Percentiles rank a stretch among this genome's conserved stretches.
Evolutionary conservation across 1,140 invertebrate species (phyloP).

Genomic region (Zaprionus gabonicus): DNA sequence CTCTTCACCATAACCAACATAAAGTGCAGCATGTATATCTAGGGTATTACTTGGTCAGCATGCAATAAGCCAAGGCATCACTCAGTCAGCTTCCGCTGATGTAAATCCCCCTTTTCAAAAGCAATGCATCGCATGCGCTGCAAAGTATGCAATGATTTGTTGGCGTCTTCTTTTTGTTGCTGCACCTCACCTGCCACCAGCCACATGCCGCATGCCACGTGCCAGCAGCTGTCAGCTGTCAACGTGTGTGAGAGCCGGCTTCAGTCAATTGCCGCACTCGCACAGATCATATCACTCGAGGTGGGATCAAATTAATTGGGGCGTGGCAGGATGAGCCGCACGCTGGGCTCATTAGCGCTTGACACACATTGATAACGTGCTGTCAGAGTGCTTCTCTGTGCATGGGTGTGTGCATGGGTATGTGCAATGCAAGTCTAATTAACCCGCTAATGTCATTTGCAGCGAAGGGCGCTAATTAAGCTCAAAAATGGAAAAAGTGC

Average conservation of each 20-base stretch:
- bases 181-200: background rate
- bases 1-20: no score
- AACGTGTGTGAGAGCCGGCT: background rate
- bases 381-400: background rate
- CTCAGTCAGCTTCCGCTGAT: background rate
- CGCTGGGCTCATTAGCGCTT: slow-evolving; percentile 62
- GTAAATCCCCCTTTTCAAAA: background rate
- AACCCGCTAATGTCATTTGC: slow-evolving; percentile 77
- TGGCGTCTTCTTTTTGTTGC: background rate
- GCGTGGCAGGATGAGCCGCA: slow-evolving; percentile 11
- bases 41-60: background rate
- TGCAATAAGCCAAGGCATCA: background rate
- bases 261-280: slow-evolving; percentile 19
- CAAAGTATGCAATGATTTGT: slow-evolving; percentile 5
- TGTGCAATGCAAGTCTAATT: slow-evolving; percentile 61
- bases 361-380: slow-evolving; percentile 65
- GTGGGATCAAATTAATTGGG: slow-evolving; percentile 39
- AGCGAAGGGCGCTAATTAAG: slow-evolving; percentile 72
- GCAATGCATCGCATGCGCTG: background rate
- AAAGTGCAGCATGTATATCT: background rate
- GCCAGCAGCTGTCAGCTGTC: slow-evolving; percentile 9
- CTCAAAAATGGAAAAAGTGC: slow-evolving; percentile 60
- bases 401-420: slow-evolving; percentile 30
- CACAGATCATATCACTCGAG: slow-evolving; percentile 19
- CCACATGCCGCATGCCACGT: slow-evolving; percentile 7